Evolutionary conservation across 1,140 invertebrate genomes (phyloP).

Genomic region (Lepidurus arcticus): DNA sequence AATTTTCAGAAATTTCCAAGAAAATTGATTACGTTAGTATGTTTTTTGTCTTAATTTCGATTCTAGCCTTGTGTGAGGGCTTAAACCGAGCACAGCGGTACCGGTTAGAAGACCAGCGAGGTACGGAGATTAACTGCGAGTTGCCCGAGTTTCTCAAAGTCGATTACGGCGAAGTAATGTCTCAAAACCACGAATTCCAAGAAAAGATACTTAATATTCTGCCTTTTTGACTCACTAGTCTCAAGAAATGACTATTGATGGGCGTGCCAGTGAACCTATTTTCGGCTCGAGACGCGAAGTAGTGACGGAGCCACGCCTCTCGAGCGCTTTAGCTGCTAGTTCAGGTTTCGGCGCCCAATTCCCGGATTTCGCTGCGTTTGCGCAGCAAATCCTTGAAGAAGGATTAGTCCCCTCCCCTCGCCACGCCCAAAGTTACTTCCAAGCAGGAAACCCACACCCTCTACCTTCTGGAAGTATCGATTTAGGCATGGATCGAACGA

Average conservation of each 20-base stretch:
- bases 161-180: background rate
- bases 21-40: background rate
- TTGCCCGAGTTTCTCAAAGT: constrained; percentile 67
- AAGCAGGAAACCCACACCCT: constrained; percentile 31
- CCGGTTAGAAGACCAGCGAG: constrained; percentile 71
- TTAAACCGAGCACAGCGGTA: constrained; percentile 66
- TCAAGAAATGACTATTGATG: constrained; percentile 39
- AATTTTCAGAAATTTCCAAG: too few relatives aligned
- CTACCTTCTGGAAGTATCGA: constrained; percentile 8
- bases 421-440: constrained; percentile 35
- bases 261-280: constrained; percentile 36
- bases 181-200: background rate
- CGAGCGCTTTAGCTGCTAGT: constrained; percentile 22
- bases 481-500: constrained; percentile 11
- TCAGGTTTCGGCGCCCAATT: background rate
- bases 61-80: constrained; percentile 58
- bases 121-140: constrained; percentile 73
- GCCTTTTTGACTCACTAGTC: constrained; percentile 28
- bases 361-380: constrained; percentile 33
- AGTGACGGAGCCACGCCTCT: constrained; percentile 33
- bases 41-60: constrained; percentile 34
- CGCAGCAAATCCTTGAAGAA: constrained; percentile 35
- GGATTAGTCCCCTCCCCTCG: constrained; percentile 34
- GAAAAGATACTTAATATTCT: background rate
- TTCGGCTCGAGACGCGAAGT: constrained; percentile 35